Base-by-base conservation (phyloP, 1,140 invertebrate species). In the Varroa destructor region DNA sequence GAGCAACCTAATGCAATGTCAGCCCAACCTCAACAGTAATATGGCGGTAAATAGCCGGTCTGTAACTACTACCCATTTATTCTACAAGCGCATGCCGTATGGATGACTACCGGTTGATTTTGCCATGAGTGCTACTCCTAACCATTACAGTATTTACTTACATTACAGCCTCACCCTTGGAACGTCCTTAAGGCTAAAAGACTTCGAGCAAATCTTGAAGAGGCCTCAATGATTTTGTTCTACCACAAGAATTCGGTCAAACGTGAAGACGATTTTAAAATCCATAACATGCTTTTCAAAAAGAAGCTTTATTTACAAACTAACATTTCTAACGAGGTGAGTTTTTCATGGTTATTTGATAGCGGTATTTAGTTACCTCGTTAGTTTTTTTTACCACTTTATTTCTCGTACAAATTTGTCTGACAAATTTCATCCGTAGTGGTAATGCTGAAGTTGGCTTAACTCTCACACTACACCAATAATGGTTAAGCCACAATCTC, bases 221-320 rank as follows among this genome's bases (percentile, higher is more conserved):
- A 55, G 8, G 72, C 74, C 42, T 36, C 43, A 54, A 73, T 76
- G 72, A 71, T 75, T 10, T 72, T 72, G 25, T 75, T 76, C 51
- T 76, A 72, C 56, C 74, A 76, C 54, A 25, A 67, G 12, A 72
- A 72, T 40, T 61, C 74, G 43, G 43, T 76, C 2, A 57, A 46
- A 0, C 43, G 43, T 5, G 36, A 40, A 37, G 56, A 73, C 43
- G 56, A 73, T 42, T 70, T 43, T 70, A 12, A 55, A 10, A 25
- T 75, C 12, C 46, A 58, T 40, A 75, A 75, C 54, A 75, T 51
- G 14, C 73, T 75, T 64, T 67, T 71, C 51, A 75, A 75, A 70
- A 55, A 75, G 56, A 72, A 72, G 56, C 71, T 74, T 25, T 70
- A 56, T 55, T 70, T 76, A 5, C 57, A 73, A 36, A 54, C 56